Base-by-base conservation (phyloP, 1,140 invertebrate genomes). In the Prorops nasuta region DNA sequence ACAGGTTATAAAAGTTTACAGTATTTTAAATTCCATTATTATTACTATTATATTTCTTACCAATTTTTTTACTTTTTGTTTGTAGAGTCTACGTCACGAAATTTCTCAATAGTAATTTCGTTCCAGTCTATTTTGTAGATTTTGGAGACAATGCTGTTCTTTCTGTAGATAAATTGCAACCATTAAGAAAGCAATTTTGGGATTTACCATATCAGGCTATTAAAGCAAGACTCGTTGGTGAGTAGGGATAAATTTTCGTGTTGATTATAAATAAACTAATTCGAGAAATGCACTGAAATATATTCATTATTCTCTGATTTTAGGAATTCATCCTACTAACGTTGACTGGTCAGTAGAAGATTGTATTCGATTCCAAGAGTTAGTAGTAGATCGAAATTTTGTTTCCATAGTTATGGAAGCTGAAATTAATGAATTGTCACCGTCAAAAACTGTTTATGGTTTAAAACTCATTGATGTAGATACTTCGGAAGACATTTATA, bases 321-420 rank as follows among this genome's bases (percentile, higher is more conserved):
- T 62, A 83, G 82, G 81, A 51, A 77, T 83, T 21, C 72, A 64
- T 44, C 81, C 82, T 18, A 71, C 77, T 12, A 78, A 82, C 52
- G 67, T 69, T 47, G 82, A 84, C 66, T 84, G 82, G 82, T 66
- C 74, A 2, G 79, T 81, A 24, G 77, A 80, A 56, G 81, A 83
- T 61, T 81, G 79, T 44, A 57, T 82, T 21, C 63, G 79, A 31
- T 85, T 84, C 56, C 80, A 82, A 60, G 72, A 83, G 40, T 57
- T 84, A 18, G 80, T 81, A n/a, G 77, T 80, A 2, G 72, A 81
- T 10, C 77, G 79, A 48, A 64, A 79, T 17, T 82, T 84, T 40
- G 81, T 82, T 3, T 80, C 80, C 0, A 57, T 80, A 7, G 72
- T 83, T 14, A 70, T 76, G 36, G 76, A 81, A 19, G 69, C 77